phyloP scores from a whole-genome alignment of 2,797 vertebrate genomes.

The Periparus ater region DNA sequence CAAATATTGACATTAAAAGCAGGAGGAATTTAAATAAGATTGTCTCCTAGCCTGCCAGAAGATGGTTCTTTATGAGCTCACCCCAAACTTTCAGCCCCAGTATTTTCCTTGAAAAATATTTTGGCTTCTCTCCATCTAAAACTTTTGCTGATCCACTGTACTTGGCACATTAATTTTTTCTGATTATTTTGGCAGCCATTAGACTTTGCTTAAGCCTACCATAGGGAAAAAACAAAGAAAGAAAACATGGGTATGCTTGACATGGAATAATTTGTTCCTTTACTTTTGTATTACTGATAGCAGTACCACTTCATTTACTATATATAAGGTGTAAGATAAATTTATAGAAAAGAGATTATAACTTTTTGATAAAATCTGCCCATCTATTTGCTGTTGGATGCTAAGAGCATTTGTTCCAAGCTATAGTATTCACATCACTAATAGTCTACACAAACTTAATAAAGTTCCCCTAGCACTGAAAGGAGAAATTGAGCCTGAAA shows the following conservation, averaged over 20 bases:
- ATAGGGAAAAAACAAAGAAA: neutral
- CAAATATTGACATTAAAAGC: conserved; percentile 17
- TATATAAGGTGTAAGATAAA: neutral
- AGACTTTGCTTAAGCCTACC: neutral
- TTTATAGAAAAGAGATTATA: neutral
- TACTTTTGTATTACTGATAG: neutral
- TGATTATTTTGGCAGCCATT: conserved; percentile 41
- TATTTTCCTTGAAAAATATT: conserved; percentile 39
- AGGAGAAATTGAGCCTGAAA: neutral
- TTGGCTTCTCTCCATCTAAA: conserved; percentile 57
- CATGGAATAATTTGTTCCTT: neutral
- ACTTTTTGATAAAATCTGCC: neutral
- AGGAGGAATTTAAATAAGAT: conserved; percentile 9
- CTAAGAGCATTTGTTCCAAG: neutral
- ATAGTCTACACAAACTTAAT: neutral
- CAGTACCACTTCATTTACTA: neutral
- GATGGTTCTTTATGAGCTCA: conserved; percentile 29
- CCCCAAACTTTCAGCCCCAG: neutral
- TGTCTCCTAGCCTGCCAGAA: neutral
- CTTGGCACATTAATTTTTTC: conserved; percentile 9
- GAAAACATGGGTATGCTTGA: neutral
- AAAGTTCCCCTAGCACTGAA: neutral
- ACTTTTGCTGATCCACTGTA: neutral
- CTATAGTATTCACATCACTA: neutral
- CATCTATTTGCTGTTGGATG: neutral